These are phyloP conservation scores for Ruditapes philippinarum DNA, from an alignment of 1,140 invertebrate genomes.

Conservation along the genomic window DNA sequence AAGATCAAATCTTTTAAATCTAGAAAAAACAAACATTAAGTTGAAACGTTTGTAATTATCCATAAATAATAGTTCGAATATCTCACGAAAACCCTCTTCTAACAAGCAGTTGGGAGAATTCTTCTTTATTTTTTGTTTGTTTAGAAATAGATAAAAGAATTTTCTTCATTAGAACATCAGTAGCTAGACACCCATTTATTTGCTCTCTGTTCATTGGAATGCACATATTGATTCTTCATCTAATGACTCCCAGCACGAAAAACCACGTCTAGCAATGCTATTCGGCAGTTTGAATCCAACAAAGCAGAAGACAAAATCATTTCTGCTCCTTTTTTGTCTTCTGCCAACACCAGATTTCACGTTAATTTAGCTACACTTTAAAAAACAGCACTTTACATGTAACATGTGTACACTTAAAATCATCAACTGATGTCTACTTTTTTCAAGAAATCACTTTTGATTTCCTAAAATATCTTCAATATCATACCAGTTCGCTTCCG, in stretches of 20 bases:
- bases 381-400: not conserved
- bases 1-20: not conserved
- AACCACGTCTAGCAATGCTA: not conserved
- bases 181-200: constrained; percentile 23
- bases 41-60: constrained; percentile 4
- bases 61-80: not conserved
- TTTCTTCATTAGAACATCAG: constrained; percentile 13
- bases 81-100: not conserved
- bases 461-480: constrained; percentile 64
- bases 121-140: constrained; percentile 20
- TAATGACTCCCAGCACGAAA: constrained; percentile 1
- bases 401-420: not conserved
- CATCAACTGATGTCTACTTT: not conserved
- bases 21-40: not conserved
- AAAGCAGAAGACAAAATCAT: not conserved
- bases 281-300: not conserved
- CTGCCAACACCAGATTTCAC: not conserved
- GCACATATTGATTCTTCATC: constrained; percentile 25
- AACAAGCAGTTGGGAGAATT: constrained; percentile 15
- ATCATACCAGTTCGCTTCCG: constrained; percentile 62
- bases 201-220: constrained; percentile 21
- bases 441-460: constrained; percentile 39
- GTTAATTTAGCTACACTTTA: not conserved
- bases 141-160: constrained; percentile 18
- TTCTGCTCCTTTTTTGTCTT: too few relatives aligned